Percentiles rank a stretch among this genome's conserved stretches.
These are phyloP conservation scores for Leptopilina boulardi DNA, from an alignment of 1,140 invertebrate genomes.

Conservation along the genomic window DNA sequence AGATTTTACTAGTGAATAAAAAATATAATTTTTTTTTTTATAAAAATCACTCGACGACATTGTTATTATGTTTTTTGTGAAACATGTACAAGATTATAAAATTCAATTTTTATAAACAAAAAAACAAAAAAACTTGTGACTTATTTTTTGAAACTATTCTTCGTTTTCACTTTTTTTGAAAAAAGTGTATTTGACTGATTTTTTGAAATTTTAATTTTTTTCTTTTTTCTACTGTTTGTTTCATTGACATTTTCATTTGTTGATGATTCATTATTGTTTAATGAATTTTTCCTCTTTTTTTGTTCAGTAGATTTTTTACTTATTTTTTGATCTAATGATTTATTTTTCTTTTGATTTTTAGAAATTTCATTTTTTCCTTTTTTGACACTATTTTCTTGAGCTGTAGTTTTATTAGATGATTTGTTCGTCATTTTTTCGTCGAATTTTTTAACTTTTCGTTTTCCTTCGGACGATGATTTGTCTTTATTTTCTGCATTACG, in stretches of 20 bases:
- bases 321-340: conserved; percentile 37
- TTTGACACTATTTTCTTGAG: too few species aligned
- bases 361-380: background rate
- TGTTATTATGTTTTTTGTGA: background rate
- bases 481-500: conserved; percentile 33
- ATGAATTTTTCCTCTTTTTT: too few species aligned
- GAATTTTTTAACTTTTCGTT: background rate
- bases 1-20: background rate
- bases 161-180: background rate
- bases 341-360: conserved; percentile 38
- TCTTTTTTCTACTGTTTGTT: background rate
- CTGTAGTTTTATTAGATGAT: too few species aligned
- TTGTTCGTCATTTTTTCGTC: background rate
- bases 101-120: background rate
- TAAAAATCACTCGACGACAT: background rate
- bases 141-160: background rate
- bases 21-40: background rate
- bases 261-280: too few species aligned
- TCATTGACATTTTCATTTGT: background rate
- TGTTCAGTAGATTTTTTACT: background rate
- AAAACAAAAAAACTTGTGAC: too few species aligned
- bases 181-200: background rate
- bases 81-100: background rate
- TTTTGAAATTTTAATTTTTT: background rate
- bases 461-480: conserved; percentile 10